These are phyloP conservation scores for Nycteola revayana DNA, from an alignment of 2,888 invertebrate species.

Conservation along the genomic window DNA sequence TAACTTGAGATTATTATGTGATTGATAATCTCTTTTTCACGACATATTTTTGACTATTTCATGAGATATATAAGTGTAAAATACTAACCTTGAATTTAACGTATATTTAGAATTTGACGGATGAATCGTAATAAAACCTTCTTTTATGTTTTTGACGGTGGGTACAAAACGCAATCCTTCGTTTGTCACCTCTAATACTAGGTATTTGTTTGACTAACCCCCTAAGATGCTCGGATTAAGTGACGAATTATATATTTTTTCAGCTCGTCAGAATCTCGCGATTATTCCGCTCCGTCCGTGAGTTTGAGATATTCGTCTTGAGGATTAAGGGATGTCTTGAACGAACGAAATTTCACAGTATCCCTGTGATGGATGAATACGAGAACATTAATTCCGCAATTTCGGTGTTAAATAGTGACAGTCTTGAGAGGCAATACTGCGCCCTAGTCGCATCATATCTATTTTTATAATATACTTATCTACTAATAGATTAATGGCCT, in stretches of 20 bases:
- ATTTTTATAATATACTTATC: constrained; percentile 31
- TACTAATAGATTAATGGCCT: constrained; percentile 38
- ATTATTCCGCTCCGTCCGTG: constrained; percentile 71
- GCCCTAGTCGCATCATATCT: constrained; percentile 44
- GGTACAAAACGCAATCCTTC: constrained; percentile 30
- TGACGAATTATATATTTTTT: constrained; percentile 75
- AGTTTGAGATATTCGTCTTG: constrained; percentile 78
- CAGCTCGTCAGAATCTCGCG: constrained; percentile 66
- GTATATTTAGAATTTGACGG: too few species aligned
- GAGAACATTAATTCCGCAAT: constrained; percentile 69
- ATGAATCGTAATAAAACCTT: too few species aligned
- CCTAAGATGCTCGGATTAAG: constrained; percentile 65
- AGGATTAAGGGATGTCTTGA: constrained; percentile 72
- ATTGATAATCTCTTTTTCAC: too few species aligned
- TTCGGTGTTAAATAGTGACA: constrained; percentile 65
- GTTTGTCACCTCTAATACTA: constrained; percentile 63
- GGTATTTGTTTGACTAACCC: constrained; percentile 65
- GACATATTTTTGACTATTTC: too few species aligned
- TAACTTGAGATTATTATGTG: too few species aligned
- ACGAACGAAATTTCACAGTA: constrained; percentile 71
- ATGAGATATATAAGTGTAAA: too few species aligned
- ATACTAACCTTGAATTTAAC: too few species aligned
- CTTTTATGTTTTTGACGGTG: too few species aligned
- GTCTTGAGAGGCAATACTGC: constrained; percentile 44
- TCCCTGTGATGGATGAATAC: constrained; percentile 74